These are phyloP conservation scores for Agelaius tricolor DNA, from an alignment of 2,113 vertebrate species.

Conservation along the genomic window DNA sequence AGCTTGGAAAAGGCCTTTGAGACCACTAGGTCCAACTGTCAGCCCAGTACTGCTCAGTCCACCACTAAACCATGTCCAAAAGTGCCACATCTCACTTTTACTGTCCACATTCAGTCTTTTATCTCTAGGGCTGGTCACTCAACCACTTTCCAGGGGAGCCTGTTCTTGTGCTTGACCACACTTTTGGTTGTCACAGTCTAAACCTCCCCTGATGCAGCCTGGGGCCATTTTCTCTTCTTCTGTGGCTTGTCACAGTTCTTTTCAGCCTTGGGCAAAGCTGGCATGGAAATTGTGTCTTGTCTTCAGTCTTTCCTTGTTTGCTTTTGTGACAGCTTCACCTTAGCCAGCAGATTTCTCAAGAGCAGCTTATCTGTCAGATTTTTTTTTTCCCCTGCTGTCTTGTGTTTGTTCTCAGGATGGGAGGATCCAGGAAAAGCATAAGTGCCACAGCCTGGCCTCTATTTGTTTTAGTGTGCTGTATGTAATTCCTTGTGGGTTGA, in stretches of 20 bases:
- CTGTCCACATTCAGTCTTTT: not conserved
- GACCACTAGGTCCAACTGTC: not conserved
- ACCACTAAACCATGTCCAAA: not conserved
- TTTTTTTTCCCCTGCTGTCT: not conserved
- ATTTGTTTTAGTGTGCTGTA: not conserved
- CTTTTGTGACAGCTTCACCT: not conserved
- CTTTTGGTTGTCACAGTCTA: not conserved
- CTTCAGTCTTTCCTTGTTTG: not conserved
- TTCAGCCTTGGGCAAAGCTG: not conserved
- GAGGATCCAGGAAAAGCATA: not conserved
- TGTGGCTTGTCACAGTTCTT: not conserved
- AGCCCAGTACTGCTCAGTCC: not conserved
- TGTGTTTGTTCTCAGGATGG: not conserved
- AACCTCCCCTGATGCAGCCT: not conserved
- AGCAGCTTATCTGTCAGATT: not conserved
- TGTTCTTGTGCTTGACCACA: not conserved
- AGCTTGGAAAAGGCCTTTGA: not conserved
- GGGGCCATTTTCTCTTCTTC: not conserved
- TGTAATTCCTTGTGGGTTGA: not conserved
- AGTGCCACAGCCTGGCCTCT: not conserved
- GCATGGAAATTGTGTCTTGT: not conserved
- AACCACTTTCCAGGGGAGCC: not conserved
- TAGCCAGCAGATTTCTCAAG: not conserved
- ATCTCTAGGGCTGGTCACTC: not conserved
- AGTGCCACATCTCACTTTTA: not conserved